These are phyloP conservation scores for Falco naumanni DNA, from an alignment of 2,797 vertebrate genomes.

Conservation along the genomic window DNA sequence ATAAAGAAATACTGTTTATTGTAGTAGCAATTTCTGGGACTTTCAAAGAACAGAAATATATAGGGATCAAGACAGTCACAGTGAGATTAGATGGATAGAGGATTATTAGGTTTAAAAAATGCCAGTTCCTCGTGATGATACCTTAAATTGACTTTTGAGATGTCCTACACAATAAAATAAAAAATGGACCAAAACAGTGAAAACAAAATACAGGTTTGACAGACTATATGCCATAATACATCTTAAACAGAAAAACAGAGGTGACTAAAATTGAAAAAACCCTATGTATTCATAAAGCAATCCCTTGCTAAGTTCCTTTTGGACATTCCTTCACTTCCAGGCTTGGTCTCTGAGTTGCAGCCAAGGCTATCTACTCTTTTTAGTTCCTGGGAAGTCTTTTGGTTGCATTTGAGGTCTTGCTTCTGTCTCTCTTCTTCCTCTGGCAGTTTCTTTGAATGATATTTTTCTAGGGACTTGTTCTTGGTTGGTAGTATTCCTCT, in stretches of 20 bases:
- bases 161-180: background rate
- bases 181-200: background rate
- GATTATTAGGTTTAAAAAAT: background rate
- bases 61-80: background rate
- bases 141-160: background rate
- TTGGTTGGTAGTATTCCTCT: background rate
- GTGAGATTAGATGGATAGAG: background rate
- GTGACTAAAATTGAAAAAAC: background rate
- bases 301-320: background rate
- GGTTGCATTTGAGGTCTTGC: background rate
- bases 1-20: background rate
- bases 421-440: background rate
- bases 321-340: background rate
- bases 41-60: background rate
- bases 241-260: background rate
- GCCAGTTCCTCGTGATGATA: background rate
- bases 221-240: background rate
- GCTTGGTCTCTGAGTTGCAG: background rate
- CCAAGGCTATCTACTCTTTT: background rate
- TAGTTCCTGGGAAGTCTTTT: background rate
- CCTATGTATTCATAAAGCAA: background rate
- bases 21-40: background rate
- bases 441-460: background rate
- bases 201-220: background rate
- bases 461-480: background rate